phyloP scores from a whole-genome alignment of 2,113 vertebrate genomes.

The Gavialis gangeticus region DNA sequence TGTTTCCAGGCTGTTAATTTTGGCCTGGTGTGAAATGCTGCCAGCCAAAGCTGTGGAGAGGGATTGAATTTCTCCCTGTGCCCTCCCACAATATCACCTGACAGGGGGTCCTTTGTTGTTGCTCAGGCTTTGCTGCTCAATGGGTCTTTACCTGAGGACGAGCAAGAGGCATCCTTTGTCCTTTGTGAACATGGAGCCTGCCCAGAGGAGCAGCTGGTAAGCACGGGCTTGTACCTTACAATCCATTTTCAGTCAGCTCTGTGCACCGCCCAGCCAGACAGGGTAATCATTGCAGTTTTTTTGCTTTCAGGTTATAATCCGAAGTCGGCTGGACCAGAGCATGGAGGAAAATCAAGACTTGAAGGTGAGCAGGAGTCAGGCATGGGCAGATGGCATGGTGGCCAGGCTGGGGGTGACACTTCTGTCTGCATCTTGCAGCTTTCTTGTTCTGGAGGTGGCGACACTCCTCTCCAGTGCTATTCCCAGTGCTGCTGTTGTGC shows the following conservation, averaged over 20 bases:
- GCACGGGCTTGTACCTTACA: not conserved
- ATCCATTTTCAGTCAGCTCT: not conserved
- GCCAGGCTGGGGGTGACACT: not conserved
- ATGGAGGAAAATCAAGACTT: conserved; percentile 92
- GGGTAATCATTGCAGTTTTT: not conserved
- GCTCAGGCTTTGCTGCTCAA: conserved; percentile 91
- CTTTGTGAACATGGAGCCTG: conserved; percentile 84
- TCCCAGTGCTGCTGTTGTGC: not conserved
- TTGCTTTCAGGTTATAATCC: conserved; percentile 87
- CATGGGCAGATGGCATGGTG: not conserved
- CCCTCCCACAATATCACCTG: not conserved
- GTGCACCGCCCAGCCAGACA: not conserved
- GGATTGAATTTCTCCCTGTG: not conserved
- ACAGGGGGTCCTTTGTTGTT: not conserved
- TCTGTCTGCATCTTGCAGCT: not conserved
- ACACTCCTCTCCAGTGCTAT: accelerated
- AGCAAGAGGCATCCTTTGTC: conserved; percentile 87
- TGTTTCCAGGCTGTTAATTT: not conserved
- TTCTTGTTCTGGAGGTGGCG: not conserved
- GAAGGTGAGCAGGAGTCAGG: conserved; percentile 83
- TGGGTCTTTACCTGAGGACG: conserved; percentile 93
- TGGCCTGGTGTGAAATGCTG: not conserved
- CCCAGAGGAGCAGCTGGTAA: conserved; percentile 93
- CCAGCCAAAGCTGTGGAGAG: not conserved
- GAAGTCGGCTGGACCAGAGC: conserved; percentile 94